Evolutionary conservation across 2,888 invertebrate genomes (phyloP), one percentile per base, ranked within the genome.

Genomic region (Hemaris fuciformis): DNA sequence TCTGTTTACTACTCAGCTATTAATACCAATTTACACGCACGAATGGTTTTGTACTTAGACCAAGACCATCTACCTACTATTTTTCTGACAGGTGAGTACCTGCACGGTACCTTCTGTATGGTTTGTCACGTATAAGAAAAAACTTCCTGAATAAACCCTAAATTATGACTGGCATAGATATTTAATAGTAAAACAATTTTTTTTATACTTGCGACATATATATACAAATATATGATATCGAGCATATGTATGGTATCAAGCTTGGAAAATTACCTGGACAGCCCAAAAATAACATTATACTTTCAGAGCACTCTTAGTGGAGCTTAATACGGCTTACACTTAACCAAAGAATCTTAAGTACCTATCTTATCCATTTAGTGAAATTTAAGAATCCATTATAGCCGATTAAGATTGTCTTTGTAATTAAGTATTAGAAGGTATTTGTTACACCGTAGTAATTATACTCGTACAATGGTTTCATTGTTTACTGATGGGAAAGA

Each of bases 331-430:
- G 53, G 53, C 7, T 53, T 53, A 53, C 53, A 31, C 18, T 53
- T 53, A 53, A 53, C 27, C 31, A 31, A 18, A 18, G 53, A 18
- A 53, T 31, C 53, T 53, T 53, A 53, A 53, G 53, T 31, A 31
- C 53, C 18, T 31, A 31, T 53, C 18, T 53, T 27, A 53, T 53
- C 31, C 53, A 18, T 18, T 53, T 31, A 53, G 53, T 53, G 53
- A 53, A 53, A 53, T 53, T 53, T 18, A 31, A 53, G 46, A 53
- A 27, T 18, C 53, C 15, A 27, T 48, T 48, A 48, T 23, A n/a
- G 15, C 15, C 15, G 27, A 53, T 53, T 31, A 53, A 53, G 10
- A n/a, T 46, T 18, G 27, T 53, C 38, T 38, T n/a, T 18, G 53
- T 53, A 53, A 31, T 53, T 10, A 10, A 27, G 18, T 53, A 18